Percentiles rank a stretch among this genome's conserved stretches.
Conservation (phyloP, 1,140 invertebrate species). For the Nylanderia fulva region DNA sequence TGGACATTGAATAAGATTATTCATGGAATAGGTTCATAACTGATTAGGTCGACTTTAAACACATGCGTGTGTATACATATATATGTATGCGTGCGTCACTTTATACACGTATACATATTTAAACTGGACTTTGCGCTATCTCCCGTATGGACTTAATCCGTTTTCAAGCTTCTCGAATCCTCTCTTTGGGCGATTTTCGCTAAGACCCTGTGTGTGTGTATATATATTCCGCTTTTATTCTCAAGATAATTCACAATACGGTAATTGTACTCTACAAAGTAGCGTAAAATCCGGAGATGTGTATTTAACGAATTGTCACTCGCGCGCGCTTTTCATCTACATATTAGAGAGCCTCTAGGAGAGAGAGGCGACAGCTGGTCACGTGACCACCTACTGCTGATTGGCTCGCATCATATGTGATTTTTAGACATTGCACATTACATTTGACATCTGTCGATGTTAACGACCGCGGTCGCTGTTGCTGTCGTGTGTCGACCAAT, state of each 20-base stretch:
- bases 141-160: neutral
- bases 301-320: slow-evolving; percentile 18
- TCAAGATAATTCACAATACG: neutral
- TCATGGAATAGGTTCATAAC: neutral
- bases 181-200: neutral
- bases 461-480: no score
- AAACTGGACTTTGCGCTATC: neutral
- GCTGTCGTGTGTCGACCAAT: no score
- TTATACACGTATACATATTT: slow-evolving; percentile 16
- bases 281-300: neutral
- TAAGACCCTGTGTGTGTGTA: neutral
- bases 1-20: neutral
- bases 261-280: neutral
- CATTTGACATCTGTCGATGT: no score
- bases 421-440: no score
- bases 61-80: neutral
- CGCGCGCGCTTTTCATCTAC: no score
- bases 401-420: no score
- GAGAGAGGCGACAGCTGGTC: no score
- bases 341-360: no score
- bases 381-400: no score
- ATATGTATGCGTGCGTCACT: neutral
- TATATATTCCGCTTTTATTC: neutral
- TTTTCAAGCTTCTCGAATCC: neutral
- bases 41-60: neutral